These are phyloP conservation scores for Sminthopsis crassicaudata DNA, from an alignment of 2,113 vertebrate genomes.

Conservation along the genomic window DNA sequence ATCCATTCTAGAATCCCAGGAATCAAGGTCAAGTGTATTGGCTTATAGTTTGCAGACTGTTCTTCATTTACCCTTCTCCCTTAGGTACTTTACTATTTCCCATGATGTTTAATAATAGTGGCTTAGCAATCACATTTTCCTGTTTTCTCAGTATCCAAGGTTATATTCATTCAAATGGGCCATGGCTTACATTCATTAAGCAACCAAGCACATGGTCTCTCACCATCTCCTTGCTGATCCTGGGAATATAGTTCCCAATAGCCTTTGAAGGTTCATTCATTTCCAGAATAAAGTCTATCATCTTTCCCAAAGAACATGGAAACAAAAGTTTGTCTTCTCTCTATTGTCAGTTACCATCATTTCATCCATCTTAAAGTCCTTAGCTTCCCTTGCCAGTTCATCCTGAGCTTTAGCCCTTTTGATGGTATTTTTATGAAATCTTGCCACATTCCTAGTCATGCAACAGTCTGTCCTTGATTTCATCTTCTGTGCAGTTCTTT, in stretches of 20 bases:
- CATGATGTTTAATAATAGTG: not conserved
- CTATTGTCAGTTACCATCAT: not conserved
- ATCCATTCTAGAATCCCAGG: not conserved
- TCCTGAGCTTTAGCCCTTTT: not conserved
- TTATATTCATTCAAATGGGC: not conserved
- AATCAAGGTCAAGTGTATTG: not conserved
- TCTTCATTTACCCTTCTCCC: not conserved
- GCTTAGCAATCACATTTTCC: not conserved
- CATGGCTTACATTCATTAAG: not conserved
- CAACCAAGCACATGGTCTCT: not conserved
- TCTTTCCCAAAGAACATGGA: not conserved
- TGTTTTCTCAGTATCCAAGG: not conserved
- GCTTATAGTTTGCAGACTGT: not conserved
- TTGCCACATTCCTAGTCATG: not conserved
- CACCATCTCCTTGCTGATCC: not conserved
- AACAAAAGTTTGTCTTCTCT: not conserved
- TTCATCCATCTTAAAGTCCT: not conserved
- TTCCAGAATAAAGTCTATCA: not conserved
- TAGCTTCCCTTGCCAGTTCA: not conserved
- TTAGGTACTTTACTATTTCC: not conserved
- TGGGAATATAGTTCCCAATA: not conserved
- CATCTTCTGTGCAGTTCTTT: not conserved
- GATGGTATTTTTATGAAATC: not conserved
- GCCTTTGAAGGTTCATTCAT: not conserved
- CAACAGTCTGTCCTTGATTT: not conserved